These are phyloP conservation scores for Stegodyphus dumicola DNA, from an alignment of 1,140 invertebrate species.

Conservation along the genomic window DNA sequence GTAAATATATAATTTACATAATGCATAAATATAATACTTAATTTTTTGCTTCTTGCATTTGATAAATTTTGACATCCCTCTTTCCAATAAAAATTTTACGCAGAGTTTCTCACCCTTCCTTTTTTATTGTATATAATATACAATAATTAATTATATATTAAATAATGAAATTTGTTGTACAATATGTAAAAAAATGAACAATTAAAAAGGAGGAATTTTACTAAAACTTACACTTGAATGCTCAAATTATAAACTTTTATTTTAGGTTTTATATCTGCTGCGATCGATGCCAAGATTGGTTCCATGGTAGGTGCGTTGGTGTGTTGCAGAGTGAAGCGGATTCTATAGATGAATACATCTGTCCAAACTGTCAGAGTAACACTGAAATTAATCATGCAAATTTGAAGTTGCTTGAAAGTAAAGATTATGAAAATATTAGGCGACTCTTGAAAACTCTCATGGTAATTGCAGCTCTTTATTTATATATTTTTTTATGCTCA, in stretches of 20 bases:
- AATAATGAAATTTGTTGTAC: too few relatives aligned
- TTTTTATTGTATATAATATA: too few relatives aligned
- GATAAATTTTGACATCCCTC: too few relatives aligned
- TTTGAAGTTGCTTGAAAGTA: constrained; percentile 84
- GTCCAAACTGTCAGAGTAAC: constrained; percentile 92
- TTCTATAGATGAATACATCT: constrained; percentile 95
- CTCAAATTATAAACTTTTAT: constrained; percentile 49
- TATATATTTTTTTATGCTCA: too few relatives aligned
- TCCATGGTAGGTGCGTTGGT: constrained; percentile 96
- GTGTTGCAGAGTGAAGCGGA: constrained; percentile 94
- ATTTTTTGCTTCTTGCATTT: too few relatives aligned
- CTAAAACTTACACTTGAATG: not conserved
- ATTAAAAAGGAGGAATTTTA: not conserved
- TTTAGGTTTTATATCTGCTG: constrained; percentile 95
- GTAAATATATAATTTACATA: too few relatives aligned
- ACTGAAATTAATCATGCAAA: constrained; percentile 89
- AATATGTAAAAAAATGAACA: not conserved
- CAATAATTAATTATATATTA: too few relatives aligned
- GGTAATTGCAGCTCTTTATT: constrained; percentile 70
- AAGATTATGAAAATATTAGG: constrained; percentile 85
- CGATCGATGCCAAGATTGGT: constrained; percentile 98
- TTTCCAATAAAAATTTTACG: too few relatives aligned
- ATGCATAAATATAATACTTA: too few relatives aligned
- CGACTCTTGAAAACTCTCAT: constrained; percentile 92
- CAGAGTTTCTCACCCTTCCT: too few relatives aligned